Base-by-base conservation (phyloP, 2,888 invertebrate genomes). In the Diloba caeruleocephala region DNA sequence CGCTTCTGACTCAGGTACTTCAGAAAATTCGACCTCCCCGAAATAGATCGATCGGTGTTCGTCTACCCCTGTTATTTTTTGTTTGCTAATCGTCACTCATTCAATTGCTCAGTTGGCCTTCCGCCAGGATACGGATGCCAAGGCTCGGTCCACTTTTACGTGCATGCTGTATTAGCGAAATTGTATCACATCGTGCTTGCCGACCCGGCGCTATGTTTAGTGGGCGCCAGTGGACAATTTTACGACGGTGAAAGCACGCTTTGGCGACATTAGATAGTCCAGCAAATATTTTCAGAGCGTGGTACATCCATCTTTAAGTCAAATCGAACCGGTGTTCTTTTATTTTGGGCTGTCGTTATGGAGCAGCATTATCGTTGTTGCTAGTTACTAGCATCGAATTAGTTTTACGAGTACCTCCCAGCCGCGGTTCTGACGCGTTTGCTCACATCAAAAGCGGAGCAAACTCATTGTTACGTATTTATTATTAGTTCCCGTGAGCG, bases 381-480 rank as follows among this genome's bases (percentile, higher is more conserved):
- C 50, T 58, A 49, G 56, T 70, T 52, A 62, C 75, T 28, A 55
- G 43, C 70, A 79, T 84, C 87, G 84, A 90, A 88, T 90, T 92
- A 89, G 87, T 89, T 92, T 92, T 88, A 92, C 88, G 90, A 92
- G 84, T 85, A 81, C 76, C 79, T 85, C 81, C 76, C 77, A 74
- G 82, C 81, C 77, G 78, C 76, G 56, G 79, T 78, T 84, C 78
- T 90, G 90, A 89, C 89, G 88, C 80, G 84, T 73, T 81, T 71
- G 84, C 84, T 80, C 84, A 85, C 84, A 89, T 87, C 88, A 85
- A 87, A 85, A 81, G 76, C 78, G 69, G 74, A 57, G 78, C 78
- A 82, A n/a, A 84, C 82, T 89, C 85, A 90, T 92, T 92, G 92
- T 92, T 91, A 87, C 86, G 74, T 82, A 86, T 87, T 84, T 92